phyloP scores from a whole-genome alignment of 2,888 invertebrate genomes.

The Xestoiulus laeticollis region DNA sequence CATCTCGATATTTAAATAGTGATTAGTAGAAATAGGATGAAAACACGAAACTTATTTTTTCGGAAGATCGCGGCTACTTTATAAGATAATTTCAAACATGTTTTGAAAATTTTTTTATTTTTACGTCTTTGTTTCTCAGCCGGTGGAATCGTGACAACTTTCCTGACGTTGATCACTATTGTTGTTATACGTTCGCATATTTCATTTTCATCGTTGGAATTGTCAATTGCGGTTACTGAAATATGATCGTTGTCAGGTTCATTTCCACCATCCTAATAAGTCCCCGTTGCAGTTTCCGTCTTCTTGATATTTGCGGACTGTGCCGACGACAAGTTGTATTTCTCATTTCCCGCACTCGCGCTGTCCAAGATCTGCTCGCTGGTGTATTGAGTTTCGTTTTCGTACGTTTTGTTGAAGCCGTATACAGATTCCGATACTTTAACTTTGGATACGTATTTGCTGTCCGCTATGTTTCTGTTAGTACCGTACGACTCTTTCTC shows the following conservation, averaged over 20 bases:
- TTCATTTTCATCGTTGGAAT: no score
- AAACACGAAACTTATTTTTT: neutral
- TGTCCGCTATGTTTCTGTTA: conserved; percentile 23
- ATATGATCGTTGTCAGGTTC: neutral
- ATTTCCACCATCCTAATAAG: neutral
- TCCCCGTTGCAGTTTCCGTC: neutral
- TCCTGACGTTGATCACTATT: neutral
- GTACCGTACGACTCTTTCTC: conserved; percentile 24
- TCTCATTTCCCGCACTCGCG: neutral
- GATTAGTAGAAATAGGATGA: neutral
- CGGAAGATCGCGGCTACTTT: neutral
- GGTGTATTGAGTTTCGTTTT: neutral
- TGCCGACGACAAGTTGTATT: conserved; percentile 11
- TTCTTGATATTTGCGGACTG: neutral
- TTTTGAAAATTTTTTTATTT: neutral
- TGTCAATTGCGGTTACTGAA: neutral
- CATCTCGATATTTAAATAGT: neutral
- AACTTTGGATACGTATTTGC: conserved; percentile 2
- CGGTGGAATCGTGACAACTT: no score
- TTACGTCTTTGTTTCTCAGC: no score
- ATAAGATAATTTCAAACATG: neutral
- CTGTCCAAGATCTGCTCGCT: neutral
- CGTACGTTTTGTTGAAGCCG: conserved; percentile 36
- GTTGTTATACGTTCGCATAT: no score
- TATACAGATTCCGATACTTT: conserved; percentile 8